phyloP scores from a whole-genome alignment of 2,888 invertebrate species.

The Muscina levida region DNA sequence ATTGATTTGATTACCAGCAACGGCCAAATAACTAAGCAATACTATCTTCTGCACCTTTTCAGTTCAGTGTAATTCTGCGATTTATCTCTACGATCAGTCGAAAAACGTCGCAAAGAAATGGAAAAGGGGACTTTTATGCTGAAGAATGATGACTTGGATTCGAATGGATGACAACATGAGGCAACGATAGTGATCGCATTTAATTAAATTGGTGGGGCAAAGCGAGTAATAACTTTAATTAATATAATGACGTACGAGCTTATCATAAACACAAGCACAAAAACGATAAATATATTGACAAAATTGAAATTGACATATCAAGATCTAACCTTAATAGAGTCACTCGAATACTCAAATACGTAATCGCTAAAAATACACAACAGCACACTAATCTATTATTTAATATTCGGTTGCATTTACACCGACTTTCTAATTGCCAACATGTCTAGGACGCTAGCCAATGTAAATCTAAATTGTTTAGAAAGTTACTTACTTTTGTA shows the following conservation, averaged over 20 bases:
- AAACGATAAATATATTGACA: slow-evolving; percentile 7
- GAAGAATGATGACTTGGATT: slow-evolving; percentile 40
- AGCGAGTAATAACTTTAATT: slow-evolving; percentile 52
- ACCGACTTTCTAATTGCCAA: slow-evolving; percentile 1
- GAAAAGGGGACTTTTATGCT: slow-evolving; percentile 18
- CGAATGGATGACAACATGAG: slow-evolving; percentile 50
- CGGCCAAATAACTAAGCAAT: too few relatives aligned
- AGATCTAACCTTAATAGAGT: neutral
- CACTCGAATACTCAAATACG: neutral
- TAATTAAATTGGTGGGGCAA: slow-evolving; percentile 49
- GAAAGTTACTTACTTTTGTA: too few relatives aligned
- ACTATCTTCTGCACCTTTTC: too few relatives aligned
- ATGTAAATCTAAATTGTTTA: too few relatives aligned
- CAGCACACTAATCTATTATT: slow-evolving; percentile 7
- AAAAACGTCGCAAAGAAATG: slow-evolving; percentile 3
- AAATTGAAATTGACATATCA: slow-evolving; percentile 3
- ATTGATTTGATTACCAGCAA: slow-evolving; percentile 23
- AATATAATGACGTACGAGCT: slow-evolving; percentile 44
- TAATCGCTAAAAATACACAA: neutral
- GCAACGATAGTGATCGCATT: slow-evolving; percentile 45
- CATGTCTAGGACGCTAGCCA: slow-evolving; percentile 3
- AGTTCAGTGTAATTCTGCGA: too few relatives aligned
- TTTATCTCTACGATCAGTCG: slow-evolving; percentile 25
- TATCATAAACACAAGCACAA: neutral
- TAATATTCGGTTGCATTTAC: neutral